Evolutionary conservation across 2,888 invertebrate genomes (phyloP).

Genomic region (Spilarctia lutea): DNA sequence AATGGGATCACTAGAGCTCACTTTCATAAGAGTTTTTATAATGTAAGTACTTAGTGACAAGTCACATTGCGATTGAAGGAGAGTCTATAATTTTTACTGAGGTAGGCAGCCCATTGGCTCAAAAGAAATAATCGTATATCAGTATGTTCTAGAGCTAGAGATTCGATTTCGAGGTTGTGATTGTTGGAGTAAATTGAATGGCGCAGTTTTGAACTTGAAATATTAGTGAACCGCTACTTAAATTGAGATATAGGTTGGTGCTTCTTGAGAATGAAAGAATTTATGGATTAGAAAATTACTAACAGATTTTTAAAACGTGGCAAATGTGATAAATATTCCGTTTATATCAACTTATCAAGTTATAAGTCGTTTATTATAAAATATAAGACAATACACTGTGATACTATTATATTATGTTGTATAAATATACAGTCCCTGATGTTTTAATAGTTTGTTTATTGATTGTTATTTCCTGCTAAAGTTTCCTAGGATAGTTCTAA

Average conservation of each 20-base stretch:
- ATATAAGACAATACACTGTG: too few relatives aligned
- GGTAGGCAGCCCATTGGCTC: slow-evolving; percentile 41
- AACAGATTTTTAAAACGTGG: too few relatives aligned
- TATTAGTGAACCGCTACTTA: slow-evolving; percentile 27
- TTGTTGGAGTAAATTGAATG: slow-evolving; percentile 30
- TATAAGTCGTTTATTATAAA: too few relatives aligned
- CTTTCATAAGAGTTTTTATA: slow-evolving; percentile 23
- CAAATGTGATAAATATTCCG: too few relatives aligned
- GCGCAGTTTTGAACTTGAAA: slow-evolving; percentile 35
- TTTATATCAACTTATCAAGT: too few relatives aligned
- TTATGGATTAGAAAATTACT: background rate
- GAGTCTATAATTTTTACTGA: slow-evolving; percentile 43
- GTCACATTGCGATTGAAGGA: slow-evolving; percentile 14
- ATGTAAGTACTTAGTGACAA: slow-evolving; percentile 11
- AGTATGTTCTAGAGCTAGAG: slow-evolving; percentile 35
- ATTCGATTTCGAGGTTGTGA: slow-evolving; percentile 37
- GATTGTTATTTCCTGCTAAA: background rate
- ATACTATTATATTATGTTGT: too few relatives aligned
- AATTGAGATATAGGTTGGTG: slow-evolving; percentile 20
- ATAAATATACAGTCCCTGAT: too few relatives aligned
- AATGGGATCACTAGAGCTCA: slow-evolving; percentile 34
- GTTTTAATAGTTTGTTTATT: too few relatives aligned
- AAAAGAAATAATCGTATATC: slow-evolving; percentile 58
- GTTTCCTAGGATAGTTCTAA: background rate
- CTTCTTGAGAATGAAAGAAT: slow-evolving; percentile 4